phyloP scores from a whole-genome alignment of 2,888 invertebrate genomes.

The Abscondita cerata region DNA sequence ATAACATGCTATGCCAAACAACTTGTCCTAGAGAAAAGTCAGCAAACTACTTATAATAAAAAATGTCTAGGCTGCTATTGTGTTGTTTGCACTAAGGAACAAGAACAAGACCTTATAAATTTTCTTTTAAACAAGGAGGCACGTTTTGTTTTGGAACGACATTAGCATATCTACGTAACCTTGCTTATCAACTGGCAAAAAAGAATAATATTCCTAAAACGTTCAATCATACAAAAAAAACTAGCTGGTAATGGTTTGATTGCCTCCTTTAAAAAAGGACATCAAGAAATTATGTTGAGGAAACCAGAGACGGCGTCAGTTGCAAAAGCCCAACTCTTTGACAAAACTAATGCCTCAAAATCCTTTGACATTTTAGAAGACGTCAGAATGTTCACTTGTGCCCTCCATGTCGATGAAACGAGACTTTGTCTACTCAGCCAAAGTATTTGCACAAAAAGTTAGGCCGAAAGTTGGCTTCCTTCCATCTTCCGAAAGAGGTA shows the following conservation, averaged over 20 bases:
- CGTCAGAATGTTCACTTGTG: constrained; percentile 34
- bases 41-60: no score
- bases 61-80: no score
- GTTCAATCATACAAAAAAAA: constrained; percentile 13
- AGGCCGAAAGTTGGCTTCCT: no score
- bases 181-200: constrained; percentile 24
- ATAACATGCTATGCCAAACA: no score
- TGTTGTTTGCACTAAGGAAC: no score
- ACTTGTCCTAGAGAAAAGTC: no score
- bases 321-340: constrained; percentile 33
- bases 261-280: constrained; percentile 20
- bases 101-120: constrained; percentile 17
- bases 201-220: constrained; percentile 19
- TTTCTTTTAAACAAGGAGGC: constrained; percentile 17
- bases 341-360: constrained; percentile 17
- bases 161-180: constrained; percentile 6
- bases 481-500: no score
- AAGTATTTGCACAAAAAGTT: no score
- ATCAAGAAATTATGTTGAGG: constrained; percentile 27
- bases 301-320: constrained; percentile 31
- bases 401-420: constrained; percentile 31
- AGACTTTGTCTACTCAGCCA: no score
- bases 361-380: constrained; percentile 17
- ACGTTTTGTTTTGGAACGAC: constrained; percentile 20
- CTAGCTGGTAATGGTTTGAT: constrained; percentile 26